These are phyloP conservation scores for Lepidurus packardi DNA, from an alignment of 1,140 invertebrate genomes.

Conservation along the genomic window DNA sequence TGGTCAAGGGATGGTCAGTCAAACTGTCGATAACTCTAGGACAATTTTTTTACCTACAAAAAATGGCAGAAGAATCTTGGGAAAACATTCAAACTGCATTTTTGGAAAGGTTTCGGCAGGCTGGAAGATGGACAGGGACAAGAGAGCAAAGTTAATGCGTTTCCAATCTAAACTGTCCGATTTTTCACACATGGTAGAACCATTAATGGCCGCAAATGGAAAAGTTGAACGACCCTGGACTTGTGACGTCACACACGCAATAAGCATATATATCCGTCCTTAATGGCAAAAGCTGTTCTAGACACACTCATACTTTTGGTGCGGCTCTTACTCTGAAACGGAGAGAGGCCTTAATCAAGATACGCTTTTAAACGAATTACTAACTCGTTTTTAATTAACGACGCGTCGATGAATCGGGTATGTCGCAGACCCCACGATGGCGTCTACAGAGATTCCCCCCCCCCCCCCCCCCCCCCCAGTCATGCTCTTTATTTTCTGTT, in stretches of 20 bases:
- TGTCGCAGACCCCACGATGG: not conserved
- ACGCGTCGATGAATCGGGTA: not conserved
- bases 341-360: not conserved
- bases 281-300: conserved; percentile 18
- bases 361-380: not conserved
- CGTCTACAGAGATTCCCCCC: not conserved
- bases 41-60: too few relatives aligned
- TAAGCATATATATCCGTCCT: not conserved
- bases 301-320: not conserved
- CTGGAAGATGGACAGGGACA: too few relatives aligned
- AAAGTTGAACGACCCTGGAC: not conserved
- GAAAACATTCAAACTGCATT: too few relatives aligned
- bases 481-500: too few relatives aligned
- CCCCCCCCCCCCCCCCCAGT: too few relatives aligned
- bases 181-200: conserved; percentile 15
- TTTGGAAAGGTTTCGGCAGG: too few relatives aligned
- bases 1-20: not conserved
- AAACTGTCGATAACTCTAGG: too few relatives aligned
- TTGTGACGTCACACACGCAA: not conserved
- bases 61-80: too few relatives aligned
- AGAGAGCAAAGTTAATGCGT: not conserved
- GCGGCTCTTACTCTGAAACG: not conserved
- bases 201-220: not conserved
- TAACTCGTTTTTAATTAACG: not conserved
- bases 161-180: conserved; percentile 19